Evolutionary conservation across 2,113 vertebrate species (phyloP), one percentile per base, ranked within the genome.

Genomic region (Colinus virginianus): DNA sequence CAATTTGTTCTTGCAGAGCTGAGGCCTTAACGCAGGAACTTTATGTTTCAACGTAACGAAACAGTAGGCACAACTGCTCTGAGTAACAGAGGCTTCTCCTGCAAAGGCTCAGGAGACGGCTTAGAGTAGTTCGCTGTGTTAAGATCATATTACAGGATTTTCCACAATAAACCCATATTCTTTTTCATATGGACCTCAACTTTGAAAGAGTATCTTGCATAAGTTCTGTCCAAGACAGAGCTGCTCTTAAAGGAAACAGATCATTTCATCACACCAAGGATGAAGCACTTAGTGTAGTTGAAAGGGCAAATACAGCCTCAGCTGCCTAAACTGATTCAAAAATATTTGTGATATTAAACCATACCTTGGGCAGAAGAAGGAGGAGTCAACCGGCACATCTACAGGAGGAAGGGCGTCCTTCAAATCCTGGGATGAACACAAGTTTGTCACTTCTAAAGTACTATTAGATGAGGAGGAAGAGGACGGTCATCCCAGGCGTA

Each of bases 381-480:
- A 87, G 93, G 74, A 84, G 78, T 96, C 71, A 48, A 80, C 21
- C 19, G 83, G 48, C 90, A 81, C 92, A 72, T 93, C 94, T 71
- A 97, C 87, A 83, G 51, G 25, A 68, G 96, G 40, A 51, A 84
- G 53, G 32, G 76, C 72, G 7, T 91, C 84, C 16, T 93, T 87
- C 7, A n/a, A 80, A 61, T 96, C 95, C 81, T 90, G 92, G 66
- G 91, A 74, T 38, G 79, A 76, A 19, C 53, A 68, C 11, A 95
- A 78, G 69, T 97, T 96, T 30, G 19, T 92, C 66, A 95, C 88
- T 85, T 97, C 94, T 87, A 78, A 28, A 36, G 84, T 95, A 18
- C 94, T 87, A 58, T 91, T 90, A 53, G 97, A 97, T 26, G 97
- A 98, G 67, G 98, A 98, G 19, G 97, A 97, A 5, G 97, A 97